Evolutionary conservation across 2,888 invertebrate genomes (phyloP).

Genomic region (Aspidiotus rigidus): DNA sequence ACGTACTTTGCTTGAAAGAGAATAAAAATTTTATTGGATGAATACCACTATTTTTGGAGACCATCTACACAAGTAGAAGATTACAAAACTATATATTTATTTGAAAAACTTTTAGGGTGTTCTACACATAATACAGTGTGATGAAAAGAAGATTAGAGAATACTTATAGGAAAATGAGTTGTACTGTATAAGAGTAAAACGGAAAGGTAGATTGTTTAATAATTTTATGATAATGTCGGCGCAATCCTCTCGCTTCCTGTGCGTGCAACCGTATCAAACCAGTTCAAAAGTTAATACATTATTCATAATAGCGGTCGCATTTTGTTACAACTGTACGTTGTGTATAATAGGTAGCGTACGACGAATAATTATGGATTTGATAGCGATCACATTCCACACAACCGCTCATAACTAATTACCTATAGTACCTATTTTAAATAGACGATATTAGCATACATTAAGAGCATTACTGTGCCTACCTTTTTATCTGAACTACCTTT

Average conservation of each 20-base stretch:
- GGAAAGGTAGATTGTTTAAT: not conserved
- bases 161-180: no score
- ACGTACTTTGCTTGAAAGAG: no score
- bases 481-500: no score
- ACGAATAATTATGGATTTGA: slow-evolving; percentile 28
- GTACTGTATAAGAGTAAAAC: not conserved
- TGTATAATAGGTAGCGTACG: no score
- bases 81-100: no score
- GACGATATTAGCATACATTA: slow-evolving; percentile 29
- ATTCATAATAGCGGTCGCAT: slow-evolving; percentile 32
- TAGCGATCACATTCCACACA: slow-evolving; percentile 32
- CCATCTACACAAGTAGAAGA: no score
- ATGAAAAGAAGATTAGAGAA: no score
- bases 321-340: slow-evolving; percentile 29
- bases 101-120: no score
- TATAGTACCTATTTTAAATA: slow-evolving; percentile 30
- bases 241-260: slow-evolving; percentile 1
- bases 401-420: slow-evolving; percentile 28
- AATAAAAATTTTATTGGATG: no score
- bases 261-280: slow-evolving; percentile 30
- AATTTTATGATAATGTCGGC: not conserved
- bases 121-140: no score
- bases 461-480: no score
- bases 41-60: no score
- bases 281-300: slow-evolving; percentile 30